Evolutionary conservation across 2,888 invertebrate genomes (phyloP).

Genomic region (Amiota minor): DNA sequence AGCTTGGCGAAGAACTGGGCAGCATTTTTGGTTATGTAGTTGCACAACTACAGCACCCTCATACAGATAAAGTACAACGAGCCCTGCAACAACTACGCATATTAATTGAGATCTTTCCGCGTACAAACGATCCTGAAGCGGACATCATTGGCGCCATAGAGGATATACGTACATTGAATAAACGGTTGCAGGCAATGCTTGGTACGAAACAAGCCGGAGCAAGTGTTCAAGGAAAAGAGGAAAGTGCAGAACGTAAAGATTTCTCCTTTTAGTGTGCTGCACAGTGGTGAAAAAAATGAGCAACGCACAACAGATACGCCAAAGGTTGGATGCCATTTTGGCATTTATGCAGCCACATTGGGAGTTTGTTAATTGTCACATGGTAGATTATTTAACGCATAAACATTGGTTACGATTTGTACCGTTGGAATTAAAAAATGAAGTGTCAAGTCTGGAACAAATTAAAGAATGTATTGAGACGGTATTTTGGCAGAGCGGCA

Average conservation of each 20-base stretch:
- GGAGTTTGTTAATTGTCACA: constrained; percentile 83
- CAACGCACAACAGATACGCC: constrained; percentile 56
- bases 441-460: constrained; percentile 73
- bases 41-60: constrained; percentile 75
- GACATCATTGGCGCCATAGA: constrained; percentile 80
- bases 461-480: constrained; percentile 73
- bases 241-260: constrained; percentile 51
- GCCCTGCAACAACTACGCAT: constrained; percentile 77
- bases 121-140: constrained; percentile 77
- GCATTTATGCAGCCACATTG: constrained; percentile 77
- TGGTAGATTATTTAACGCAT: constrained; percentile 83
- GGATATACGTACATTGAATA: constrained; percentile 80
- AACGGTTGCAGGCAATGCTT: constrained; percentile 80
- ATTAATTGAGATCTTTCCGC: constrained; percentile 80
- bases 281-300: constrained; percentile 20
- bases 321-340: constrained; percentile 75
- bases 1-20: constrained; percentile 85
- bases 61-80: constrained; percentile 76
- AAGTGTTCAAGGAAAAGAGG: not conserved
- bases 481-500: constrained; percentile 74
- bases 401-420: constrained; percentile 79
- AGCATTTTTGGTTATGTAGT: constrained; percentile 80
- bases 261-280: constrained; percentile 53
- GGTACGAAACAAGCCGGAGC: constrained; percentile 44
- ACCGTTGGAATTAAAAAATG: constrained; percentile 75